A percentile compares a stretch with the other conserved stretches of the same genome.
phyloP scores from a whole-genome alignment of 2,888 invertebrate species.

The Leptogaster cylindrica region DNA sequence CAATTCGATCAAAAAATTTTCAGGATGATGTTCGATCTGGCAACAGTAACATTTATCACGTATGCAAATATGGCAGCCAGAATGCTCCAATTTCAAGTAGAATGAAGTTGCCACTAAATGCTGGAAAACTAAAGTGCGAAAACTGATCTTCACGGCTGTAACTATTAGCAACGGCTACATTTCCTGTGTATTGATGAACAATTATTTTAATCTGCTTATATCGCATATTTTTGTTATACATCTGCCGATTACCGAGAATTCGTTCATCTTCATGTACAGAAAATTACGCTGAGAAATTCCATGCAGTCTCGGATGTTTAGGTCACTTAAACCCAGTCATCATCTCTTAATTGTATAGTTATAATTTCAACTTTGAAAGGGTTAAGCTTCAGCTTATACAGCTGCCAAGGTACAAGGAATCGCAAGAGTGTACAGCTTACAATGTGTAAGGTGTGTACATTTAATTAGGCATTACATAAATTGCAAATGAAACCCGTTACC shows the following conservation, averaged over 20 bases:
- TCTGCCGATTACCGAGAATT: slow-evolving; percentile 14
- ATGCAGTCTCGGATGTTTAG: slow-evolving; percentile 1
- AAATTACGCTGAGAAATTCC: not conserved
- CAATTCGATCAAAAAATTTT: too few species aligned
- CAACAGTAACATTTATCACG: not conserved
- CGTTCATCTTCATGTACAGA: slow-evolving; percentile 18
- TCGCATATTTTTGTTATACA: not conserved
- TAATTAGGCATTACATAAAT: not conserved
- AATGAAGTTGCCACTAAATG: not conserved
- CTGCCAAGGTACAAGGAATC: not conserved
- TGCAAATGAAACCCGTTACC: not conserved
- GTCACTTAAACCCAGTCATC: slow-evolving; percentile 20
- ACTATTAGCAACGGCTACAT: not conserved
- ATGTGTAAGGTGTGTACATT: not conserved
- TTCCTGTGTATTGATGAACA: not conserved
- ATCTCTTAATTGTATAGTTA: slow-evolving; percentile 21
- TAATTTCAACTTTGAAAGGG: slow-evolving; percentile 20
- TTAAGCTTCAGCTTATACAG: slow-evolving; percentile 13
- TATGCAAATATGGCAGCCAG: slow-evolving; percentile 6
- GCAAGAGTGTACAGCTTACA: not conserved
- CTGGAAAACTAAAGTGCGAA: too few species aligned
- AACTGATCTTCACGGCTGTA: slow-evolving; percentile 1
- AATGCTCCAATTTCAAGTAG: slow-evolving; percentile 1
- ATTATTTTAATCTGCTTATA: slow-evolving; percentile 18
- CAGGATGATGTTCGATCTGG: too few species aligned